These are phyloP conservation scores for Enteromius argenteus DNA, from an alignment of 2,797 vertebrate genomes.

Conservation along the genomic window DNA sequence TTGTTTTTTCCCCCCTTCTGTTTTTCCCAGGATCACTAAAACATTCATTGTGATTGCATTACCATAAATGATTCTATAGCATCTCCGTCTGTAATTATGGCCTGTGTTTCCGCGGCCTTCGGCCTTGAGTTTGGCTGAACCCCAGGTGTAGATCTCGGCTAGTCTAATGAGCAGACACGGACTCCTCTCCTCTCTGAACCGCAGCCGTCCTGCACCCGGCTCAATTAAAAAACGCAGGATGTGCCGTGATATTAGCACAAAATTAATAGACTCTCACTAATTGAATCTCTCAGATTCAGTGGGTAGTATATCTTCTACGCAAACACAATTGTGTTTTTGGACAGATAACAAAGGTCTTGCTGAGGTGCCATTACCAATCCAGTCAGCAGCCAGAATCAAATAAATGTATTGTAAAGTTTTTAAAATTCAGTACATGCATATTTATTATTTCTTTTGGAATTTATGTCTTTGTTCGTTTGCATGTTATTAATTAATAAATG, in stretches of 20 bases:
- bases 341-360: slow-evolving; percentile 31
- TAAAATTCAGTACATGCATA: neutral
- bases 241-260: slow-evolving; percentile 69
- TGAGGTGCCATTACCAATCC: slow-evolving; percentile 9
- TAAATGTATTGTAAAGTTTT: neutral
- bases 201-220: slow-evolving; percentile 64
- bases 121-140: slow-evolving; percentile 75
- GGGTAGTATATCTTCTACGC: slow-evolving; percentile 49
- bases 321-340: slow-evolving; percentile 48
- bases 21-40: slow-evolving; percentile 66
- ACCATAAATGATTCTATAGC: slow-evolving; percentile 85
- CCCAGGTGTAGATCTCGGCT: slow-evolving; percentile 77
- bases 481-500: neutral
- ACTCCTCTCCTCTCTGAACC: slow-evolving; percentile 68
- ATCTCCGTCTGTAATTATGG: slow-evolving; percentile 83
- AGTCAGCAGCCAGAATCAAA: neutral
- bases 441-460: neutral
- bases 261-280: slow-evolving; percentile 71
- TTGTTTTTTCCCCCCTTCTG: slow-evolving; percentile 61
- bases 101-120: slow-evolving; percentile 72
- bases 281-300: slow-evolving; percentile 71
- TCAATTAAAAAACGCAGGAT: slow-evolving; percentile 71
- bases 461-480: neutral
- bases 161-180: slow-evolving; percentile 75
- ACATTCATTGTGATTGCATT: slow-evolving; percentile 82